Evolutionary conservation across 1,140 invertebrate genomes (phyloP), one percentile per base, ranked within the genome.

Genomic region (Drosophila watanabei): DNA sequence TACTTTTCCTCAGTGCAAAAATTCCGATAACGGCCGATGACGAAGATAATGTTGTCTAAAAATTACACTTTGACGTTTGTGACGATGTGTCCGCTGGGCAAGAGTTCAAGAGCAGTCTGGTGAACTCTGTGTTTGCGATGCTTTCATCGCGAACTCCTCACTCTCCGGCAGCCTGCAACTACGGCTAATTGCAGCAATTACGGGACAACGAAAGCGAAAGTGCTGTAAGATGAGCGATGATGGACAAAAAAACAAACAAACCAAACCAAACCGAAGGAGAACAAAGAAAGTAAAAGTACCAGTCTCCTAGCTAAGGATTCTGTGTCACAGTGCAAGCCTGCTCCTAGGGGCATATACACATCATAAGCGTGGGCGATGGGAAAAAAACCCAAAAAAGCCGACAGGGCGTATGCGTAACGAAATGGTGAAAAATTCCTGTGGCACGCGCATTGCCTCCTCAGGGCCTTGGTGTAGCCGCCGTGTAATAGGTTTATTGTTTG

Each of bases 151-250:
- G 35, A 7, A 33, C 7, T 54, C 37, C 57, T 18, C 39, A 24
- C 43, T 51, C 75, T 63, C 45, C 52, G 20, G 20, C 62, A 41
- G 75, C 49, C 62, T 62, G 75, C 57, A 71, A 60, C 75, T 18
- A 69, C 28, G 63, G 61, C 73, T 89, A 89, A 88, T 88, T 88
- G 85, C 85, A 52, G 46, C 56, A 56, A 75, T 79, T 79, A 58
- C 14, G 14, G 37, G 52, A 52, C 11, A 56, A 57, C 11, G 51
- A 59, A 71, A 68, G 68, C 54, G 78, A 88, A 89, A 89, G 85
- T 89, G 78, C 85, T 88, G 85, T 69, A 89, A 88, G 70, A 81
- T 85, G 85, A 89, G 83, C 81, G 73, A 85, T 89, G 81, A 82
- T 89, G 66, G 18, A 33, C 64, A 85, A 82, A 78, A 59, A 80